Base-by-base conservation (phyloP, 2,797 vertebrate genomes). In the Nyctalus aviator region DNA sequence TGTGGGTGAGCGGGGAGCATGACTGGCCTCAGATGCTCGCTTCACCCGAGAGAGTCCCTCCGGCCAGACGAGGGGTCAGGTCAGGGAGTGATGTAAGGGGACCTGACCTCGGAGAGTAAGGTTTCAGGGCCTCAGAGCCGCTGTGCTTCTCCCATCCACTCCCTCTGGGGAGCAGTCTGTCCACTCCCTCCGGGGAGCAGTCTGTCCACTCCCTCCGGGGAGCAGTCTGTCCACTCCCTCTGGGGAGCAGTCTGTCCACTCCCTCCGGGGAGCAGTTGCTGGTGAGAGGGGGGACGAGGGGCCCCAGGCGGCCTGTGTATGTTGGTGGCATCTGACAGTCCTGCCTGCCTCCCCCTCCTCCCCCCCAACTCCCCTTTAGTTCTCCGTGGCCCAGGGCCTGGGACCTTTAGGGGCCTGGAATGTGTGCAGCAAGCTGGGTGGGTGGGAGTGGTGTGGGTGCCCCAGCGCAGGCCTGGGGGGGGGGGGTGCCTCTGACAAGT, bases 11-110 rank as follows among this genome's bases (percentile, higher is more conserved):
- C 23, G 20, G 25, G 27, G 20, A 46, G 46, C 17, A 11, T 21
- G 46, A 35, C 59, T 50, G 62, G 44, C 59, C 46, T 71, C 68
- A 4, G 6, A 30, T 1, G 27, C 76, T n/a, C 17, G 10, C 32
- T 11, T 8, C 35, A 68, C n/a, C 35, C 2, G 32, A 32, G 15
- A 53, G 35, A 84, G 68, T 44, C 68, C 37, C 18, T 41, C 14
- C 7, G 82, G 50, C 44, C 71, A 64, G 72, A 35, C 23, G 1
- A n/a, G 76, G 68, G 88, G 46, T 94, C 93, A 86, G 82, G 95
- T 88, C 91, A 81, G 86, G 10, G 85, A 53, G 57, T 3, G 30
- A 8, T 50, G 95, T 92, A 94, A 96, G 78, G 73, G 32, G 87
- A 96, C 75, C 91, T 12, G 83, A 78, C 75, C 8, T 0, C 11